Base-by-base conservation (phyloP, 1,140 invertebrate genomes). In the Drosophila nikananu region DNA sequence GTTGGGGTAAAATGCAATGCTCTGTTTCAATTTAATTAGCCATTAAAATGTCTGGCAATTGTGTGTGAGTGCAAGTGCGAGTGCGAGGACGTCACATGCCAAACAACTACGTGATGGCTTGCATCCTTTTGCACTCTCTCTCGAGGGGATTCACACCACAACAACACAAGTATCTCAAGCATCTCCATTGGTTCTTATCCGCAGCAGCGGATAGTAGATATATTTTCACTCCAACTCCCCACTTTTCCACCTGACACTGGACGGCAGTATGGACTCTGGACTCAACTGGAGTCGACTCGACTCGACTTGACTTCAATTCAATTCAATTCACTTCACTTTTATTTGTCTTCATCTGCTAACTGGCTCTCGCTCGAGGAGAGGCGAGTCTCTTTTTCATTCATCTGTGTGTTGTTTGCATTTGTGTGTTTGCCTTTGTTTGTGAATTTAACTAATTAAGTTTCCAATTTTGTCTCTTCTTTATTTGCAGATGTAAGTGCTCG, bases 11-110 rank as follows among this genome's bases (percentile, higher is more conserved):
- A 71, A 48, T 57, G 68, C 68, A 70, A 59, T 59, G 81, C 66
- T 83, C 81, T 74, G 68, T 89, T 79, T 83, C 84, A 90, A 89
- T 89, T 89, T 89, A 89, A 89, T 89, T 89, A 89, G 84, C 86
- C 81, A 89, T 90, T 90, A 89, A 90, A 89, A 79, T 83, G 74
- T 81, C 62, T 79, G 30, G 41, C 51, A 68, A 70, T 71, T 80
- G 74, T 70, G 57, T 58, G 58, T 54, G 51, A 48, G 58, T 46
- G 71, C 52, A 32, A 39, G 76, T 49, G 75, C 71, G 65, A 79
- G 65, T 86, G 83, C 80, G 72, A 57, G 54, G 54, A 86, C 76
- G 83, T 86, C 83, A 86, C 80, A 87, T 87, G 86, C 84, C 84
- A 89, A 80, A 67, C 49, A 77, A 74, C 65, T 90, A 89, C 84